phyloP scores from a whole-genome alignment of 64 coral and sea anemone genomes.

The Exaiptasia diaphana region DNA sequence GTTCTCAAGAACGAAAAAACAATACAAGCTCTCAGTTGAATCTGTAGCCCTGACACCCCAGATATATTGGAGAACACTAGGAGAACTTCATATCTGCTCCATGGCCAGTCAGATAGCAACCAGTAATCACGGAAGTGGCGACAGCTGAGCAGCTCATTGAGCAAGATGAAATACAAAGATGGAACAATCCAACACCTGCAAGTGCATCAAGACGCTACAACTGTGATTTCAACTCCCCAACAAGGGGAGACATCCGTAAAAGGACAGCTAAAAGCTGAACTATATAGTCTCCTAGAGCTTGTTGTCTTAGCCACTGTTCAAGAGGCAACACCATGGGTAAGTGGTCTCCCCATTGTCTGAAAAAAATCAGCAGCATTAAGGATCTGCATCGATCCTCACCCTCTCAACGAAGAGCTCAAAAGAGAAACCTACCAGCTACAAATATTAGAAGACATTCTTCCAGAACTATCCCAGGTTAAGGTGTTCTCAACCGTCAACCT shows the following conservation, averaged over 20 bases:
- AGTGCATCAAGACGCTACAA: background rate
- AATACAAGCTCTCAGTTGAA: no score
- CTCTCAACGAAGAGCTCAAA: background rate
- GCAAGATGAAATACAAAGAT: conserved; percentile 7
- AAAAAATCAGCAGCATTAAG: background rate
- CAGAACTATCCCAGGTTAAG: background rate
- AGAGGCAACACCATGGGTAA: conserved; percentile 8
- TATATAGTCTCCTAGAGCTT: background rate
- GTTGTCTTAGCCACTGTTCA: background rate
- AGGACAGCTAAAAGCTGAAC: background rate
- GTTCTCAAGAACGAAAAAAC: conserved; percentile 31
- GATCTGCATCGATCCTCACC: conserved; percentile 4
- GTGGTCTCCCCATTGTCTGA: background rate
- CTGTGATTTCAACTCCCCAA: background rate
- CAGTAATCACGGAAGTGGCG: background rate
- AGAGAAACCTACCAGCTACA: background rate
- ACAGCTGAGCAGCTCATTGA: conserved; percentile 32
- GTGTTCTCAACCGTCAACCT: background rate
- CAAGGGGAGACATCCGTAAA: conserved; percentile 1
- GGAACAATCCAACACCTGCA: background rate
- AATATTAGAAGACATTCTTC: background rate
- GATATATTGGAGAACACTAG: background rate
- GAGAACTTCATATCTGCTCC: background rate
- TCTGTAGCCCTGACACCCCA: background rate
- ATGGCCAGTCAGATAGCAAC: background rate